These are phyloP conservation scores for Ladona fulva DNA, from an alignment of 1,140 invertebrate species.

Conservation along the genomic window DNA sequence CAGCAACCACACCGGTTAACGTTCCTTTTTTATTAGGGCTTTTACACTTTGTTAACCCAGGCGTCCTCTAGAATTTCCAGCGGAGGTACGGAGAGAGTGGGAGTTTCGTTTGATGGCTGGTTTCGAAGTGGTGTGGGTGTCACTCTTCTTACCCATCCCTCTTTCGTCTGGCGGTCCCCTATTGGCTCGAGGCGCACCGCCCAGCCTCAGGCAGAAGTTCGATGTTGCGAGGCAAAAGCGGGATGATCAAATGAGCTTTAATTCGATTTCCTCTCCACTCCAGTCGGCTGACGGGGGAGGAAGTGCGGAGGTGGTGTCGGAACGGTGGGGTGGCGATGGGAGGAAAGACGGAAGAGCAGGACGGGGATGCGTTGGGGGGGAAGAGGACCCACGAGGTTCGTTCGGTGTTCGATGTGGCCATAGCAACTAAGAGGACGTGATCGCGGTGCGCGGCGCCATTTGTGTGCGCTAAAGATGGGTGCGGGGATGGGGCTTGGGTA, in stretches of 20 bases:
- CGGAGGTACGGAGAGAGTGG: background rate
- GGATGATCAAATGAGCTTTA: slow-evolving; percentile 9
- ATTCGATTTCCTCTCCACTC: background rate
- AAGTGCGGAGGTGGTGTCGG: background rate
- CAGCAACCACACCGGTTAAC: background rate
- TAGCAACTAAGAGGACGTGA: background rate
- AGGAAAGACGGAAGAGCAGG: background rate
- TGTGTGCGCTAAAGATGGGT: background rate
- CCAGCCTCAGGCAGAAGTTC: slow-evolving; percentile 6
- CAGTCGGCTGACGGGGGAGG: background rate
- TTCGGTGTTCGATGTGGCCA: background rate
- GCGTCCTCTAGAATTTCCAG: background rate
- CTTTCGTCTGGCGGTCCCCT: background rate
- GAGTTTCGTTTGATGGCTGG: too few relatives aligned
- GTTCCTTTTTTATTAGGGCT: background rate
- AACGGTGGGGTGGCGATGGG: background rate
- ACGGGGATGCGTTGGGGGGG: background rate
- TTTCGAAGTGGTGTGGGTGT: background rate
- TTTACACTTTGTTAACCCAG: background rate
- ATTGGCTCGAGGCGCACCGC: background rate
- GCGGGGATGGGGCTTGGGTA: background rate
- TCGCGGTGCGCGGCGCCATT: background rate
- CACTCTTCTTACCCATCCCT: background rate
- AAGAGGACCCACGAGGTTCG: background rate
- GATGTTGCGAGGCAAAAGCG: background rate